Base-by-base conservation (phyloP, 2,797 vertebrate genomes). In the Acipenser ruthenus region DNA sequence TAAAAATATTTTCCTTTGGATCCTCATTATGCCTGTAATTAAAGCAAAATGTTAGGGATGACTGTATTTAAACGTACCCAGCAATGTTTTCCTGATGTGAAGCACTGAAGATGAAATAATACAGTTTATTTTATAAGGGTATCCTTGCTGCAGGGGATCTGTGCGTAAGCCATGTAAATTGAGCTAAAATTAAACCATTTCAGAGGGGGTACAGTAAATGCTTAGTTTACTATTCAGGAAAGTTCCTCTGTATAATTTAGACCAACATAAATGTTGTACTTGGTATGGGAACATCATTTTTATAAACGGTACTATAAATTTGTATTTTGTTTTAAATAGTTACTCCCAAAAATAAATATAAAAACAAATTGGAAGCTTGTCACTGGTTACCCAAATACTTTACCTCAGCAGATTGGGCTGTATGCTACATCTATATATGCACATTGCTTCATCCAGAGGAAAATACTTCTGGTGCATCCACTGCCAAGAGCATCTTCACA, bases 81-180 rank as follows among this genome's bases (percentile, higher is more conserved):
- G 53, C 80, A 76, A 83, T 80, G 67, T 37, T 50, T 77, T 80
- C 79, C 75, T 73, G 52, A 74, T 81, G 81, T 77, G 72, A 67
- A 73, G 68, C 66, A 65, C 73, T 76, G 66, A 67, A 69, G 71
- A 72, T 66, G 70, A 76, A 74, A 72, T 63, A 23, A 70, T 47
- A 70, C 68, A 61, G 71, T 71, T 65, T 75, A 68, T 67, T 77
- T 79, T 70, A 74, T 67, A 70, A 69, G 72, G 70, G 65, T 67
- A 68, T 62, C 15, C 15, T 5, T 62, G 78, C 71, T 64, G 72
- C 7, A n/a, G 72, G 66, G 67, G 61, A 65, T 50, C 66, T 69
- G 8, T 62, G 66, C 62, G 71, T 58, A 51, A 65, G 60, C 63
- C 60, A 71, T 73, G 66, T 70, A 64, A 65, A 65, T 65, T 52